Conservation (phyloP, 2,888 invertebrate species). For the Melipona bicolor region DNA sequence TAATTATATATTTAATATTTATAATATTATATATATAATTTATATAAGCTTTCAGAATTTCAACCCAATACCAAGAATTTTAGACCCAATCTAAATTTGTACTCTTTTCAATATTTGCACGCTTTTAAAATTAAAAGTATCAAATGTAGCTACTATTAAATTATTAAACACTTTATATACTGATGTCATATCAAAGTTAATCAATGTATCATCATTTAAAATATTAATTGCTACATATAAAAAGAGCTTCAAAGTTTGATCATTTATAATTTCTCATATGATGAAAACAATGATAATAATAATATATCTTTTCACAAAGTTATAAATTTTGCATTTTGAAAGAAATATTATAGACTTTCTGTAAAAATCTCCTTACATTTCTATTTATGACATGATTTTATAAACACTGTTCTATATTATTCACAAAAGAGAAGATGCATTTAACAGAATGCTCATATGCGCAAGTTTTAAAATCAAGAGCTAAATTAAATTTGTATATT, state of each 20-base stretch:
- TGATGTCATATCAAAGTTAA: neutral
- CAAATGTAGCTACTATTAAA: neutral
- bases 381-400: neutral
- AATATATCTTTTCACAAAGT: constrained; percentile 1
- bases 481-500: neutral
- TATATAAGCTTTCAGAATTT: neutral
- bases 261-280: neutral
- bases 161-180: neutral
- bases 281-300: neutral
- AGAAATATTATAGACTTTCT: neutral
- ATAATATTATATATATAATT: neutral
- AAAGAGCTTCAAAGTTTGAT: neutral
- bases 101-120: neutral
- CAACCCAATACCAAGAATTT: neutral
- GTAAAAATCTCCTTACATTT: constrained; percentile 2
- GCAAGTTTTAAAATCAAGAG: neutral
- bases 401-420: neutral
- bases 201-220: neutral
- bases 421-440: neutral
- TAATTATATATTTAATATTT: neutral
- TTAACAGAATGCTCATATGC: neutral
- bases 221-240: neutral
- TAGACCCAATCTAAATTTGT: neutral
- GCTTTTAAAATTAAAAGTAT: neutral
- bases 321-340: constrained; percentile 7